phyloP scores from a whole-genome alignment of 2,888 invertebrate species.

The Bruchidius siliquastri region DNA sequence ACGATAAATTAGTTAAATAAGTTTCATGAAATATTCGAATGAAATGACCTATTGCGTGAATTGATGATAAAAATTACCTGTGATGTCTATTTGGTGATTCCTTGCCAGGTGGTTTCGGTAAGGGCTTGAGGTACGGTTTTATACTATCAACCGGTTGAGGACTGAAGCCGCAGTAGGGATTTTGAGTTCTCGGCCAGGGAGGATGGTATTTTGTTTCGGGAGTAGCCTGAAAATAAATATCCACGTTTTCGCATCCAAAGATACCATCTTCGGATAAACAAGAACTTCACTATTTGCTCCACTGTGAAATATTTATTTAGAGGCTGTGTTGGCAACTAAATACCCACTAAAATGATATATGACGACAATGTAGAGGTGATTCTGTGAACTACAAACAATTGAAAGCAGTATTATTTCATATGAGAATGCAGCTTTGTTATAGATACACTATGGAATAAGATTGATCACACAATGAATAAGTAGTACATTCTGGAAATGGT shows the following conservation, averaged over 20 bases:
- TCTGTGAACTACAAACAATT: background rate
- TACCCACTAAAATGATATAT: conserved; percentile 6
- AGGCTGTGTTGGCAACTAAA: conserved; percentile 11
- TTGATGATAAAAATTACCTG: conserved; percentile 16
- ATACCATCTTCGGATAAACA: background rate
- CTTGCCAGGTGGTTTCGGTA: conserved; percentile 55
- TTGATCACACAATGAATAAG: background rate
- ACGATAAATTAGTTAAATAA: no score
- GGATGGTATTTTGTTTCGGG: conserved; percentile 51
- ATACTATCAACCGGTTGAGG: conserved; percentile 32
- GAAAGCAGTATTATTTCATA: background rate
- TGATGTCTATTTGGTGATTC: conserved; percentile 43
- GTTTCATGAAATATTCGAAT: no score
- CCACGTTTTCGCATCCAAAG: background rate
- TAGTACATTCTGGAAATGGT: no score
- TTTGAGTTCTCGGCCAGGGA: conserved; percentile 56
- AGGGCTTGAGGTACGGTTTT: conserved; percentile 55
- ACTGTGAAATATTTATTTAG: background rate
- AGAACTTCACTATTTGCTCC: background rate
- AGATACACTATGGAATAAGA: background rate
- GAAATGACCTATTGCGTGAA: background rate
- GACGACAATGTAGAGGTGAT: background rate
- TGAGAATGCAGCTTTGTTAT: conserved; percentile 4
- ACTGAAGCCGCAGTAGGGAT: conserved; percentile 35
- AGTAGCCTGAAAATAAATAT: conserved; percentile 12